Percentiles rank a stretch among this genome's conserved stretches.
Evolutionary conservation across 2,888 invertebrate genomes (phyloP).

Genomic region (Lottia gigantea): DNA sequence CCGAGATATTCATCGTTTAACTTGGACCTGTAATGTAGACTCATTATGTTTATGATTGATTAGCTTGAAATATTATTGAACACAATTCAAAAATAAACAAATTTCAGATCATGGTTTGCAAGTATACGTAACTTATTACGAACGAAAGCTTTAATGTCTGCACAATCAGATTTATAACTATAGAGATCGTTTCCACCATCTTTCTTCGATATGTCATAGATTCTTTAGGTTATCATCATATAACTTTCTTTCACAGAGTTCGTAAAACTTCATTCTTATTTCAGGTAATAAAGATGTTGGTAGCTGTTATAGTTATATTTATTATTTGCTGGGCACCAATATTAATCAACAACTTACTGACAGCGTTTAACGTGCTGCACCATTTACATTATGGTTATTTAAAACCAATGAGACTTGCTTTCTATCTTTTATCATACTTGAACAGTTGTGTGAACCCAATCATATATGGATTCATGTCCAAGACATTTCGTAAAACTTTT

Average conservation of each 20-base stretch:
- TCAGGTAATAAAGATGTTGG: conserved; percentile 81
- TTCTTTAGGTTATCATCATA: no score
- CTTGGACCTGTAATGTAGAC: no score
- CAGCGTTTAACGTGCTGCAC: conserved; percentile 73
- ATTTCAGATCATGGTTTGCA: no score
- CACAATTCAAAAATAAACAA: no score
- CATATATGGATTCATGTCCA: conserved; percentile 81
- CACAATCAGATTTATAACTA: no score
- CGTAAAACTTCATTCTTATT: conserved; percentile 30
- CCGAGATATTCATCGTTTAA: no score
- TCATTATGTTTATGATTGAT: no score
- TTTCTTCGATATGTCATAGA: background rate
- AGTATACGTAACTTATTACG: no score
- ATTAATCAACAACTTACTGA: conserved; percentile 76
- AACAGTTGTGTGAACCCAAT: conserved; percentile 82
- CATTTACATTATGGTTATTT: conserved; percentile 71
- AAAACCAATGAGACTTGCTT: conserved; percentile 75
- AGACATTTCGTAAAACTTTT: conserved; percentile 74
- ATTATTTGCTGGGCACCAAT: conserved; percentile 79
- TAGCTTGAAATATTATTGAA: no score
- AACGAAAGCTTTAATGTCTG: no score
- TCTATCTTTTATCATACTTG: conserved; percentile 77
- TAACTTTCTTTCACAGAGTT: no score
- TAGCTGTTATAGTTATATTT: conserved; percentile 78
- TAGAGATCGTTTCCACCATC: background rate